phyloP scores from a whole-genome alignment of 2,888 invertebrate genomes.

The Cataglyphis albicans region DNA sequence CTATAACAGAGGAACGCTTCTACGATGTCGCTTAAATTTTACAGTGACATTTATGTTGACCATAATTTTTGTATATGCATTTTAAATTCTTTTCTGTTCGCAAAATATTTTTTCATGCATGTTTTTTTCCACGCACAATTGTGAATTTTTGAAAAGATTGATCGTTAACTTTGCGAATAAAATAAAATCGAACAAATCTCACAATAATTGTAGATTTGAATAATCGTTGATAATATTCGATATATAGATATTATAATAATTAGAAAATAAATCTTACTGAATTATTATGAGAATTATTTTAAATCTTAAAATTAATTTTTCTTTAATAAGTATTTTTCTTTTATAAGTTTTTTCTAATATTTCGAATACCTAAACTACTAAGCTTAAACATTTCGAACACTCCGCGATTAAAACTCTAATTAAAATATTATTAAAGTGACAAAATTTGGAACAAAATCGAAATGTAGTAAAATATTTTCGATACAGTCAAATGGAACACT shows the following conservation, averaged over 20 bases:
- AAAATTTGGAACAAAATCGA: not conserved
- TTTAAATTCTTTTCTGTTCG: slow-evolving; percentile 18
- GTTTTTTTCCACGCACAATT: not conserved
- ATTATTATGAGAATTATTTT: not conserved
- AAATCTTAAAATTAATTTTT: not conserved
- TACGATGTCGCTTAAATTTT: slow-evolving; percentile 14
- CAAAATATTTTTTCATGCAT: not conserved
- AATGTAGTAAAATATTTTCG: not conserved
- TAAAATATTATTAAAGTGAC: not conserved
- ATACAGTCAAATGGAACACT: not conserved
- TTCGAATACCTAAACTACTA: not conserved
- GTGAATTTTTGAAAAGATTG: not conserved
- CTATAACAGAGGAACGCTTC: not conserved
- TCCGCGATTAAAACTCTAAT: not conserved
- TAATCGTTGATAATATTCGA: not conserved
- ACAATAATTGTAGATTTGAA: not conserved
- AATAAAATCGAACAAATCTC: not conserved
- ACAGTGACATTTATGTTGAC: not conserved
- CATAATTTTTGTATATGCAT: not conserved
- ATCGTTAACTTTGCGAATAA: not conserved
- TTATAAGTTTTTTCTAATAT: not conserved
- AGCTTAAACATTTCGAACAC: not conserved
- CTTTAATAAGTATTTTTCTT: not conserved
- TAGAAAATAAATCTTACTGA: not conserved
- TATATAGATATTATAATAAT: not conserved